phyloP scores from a whole-genome alignment of 2,797 vertebrate species.

The Squalus acanthias region DNA sequence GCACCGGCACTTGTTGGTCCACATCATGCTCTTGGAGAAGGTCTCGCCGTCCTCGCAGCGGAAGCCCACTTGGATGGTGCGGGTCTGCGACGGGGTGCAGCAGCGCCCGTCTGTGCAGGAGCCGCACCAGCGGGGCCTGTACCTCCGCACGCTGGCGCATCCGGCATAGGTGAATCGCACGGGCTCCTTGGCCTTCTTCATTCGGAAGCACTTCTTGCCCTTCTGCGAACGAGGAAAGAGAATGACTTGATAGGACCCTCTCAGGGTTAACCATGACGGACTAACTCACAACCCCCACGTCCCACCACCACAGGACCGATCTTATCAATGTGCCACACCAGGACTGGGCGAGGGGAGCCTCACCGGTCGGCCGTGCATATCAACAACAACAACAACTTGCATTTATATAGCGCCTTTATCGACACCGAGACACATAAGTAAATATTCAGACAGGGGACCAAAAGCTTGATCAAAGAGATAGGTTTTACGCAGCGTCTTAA shows the following conservation, averaged over 20 bases:
- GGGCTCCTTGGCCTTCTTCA: conserved; percentile 27
- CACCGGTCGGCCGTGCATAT: not conserved
- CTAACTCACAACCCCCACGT: no score
- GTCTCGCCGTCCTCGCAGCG: conserved; percentile 36
- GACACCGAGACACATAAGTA: no score
- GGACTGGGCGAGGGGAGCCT: not conserved
- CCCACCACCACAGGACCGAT: not conserved
- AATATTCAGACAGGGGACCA: no score
- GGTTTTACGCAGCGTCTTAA: no score
- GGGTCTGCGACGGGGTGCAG: conserved; percentile 27
- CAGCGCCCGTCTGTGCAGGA: conserved; percentile 32
- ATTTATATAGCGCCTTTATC: no score
- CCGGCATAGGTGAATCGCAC: conserved; percentile 34
- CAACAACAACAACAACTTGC: no score
- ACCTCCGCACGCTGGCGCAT: conserved; percentile 13
- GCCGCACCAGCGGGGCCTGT: conserved; percentile 34
- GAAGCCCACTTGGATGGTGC: conserved; percentile 37
- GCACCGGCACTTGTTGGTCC: conserved; percentile 35
- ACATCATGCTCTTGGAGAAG: conserved; percentile 34
- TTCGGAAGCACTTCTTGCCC: conserved; percentile 37
- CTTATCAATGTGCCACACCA: not conserved
- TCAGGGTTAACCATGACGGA: no score
- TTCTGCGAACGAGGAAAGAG: not conserved
- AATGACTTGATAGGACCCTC: not conserved
- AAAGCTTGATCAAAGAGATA: no score